Evolutionary conservation across 2,113 vertebrate species (phyloP), one percentile per base, ranked within the genome.

Genomic region (Lamprotornis superbus): DNA sequence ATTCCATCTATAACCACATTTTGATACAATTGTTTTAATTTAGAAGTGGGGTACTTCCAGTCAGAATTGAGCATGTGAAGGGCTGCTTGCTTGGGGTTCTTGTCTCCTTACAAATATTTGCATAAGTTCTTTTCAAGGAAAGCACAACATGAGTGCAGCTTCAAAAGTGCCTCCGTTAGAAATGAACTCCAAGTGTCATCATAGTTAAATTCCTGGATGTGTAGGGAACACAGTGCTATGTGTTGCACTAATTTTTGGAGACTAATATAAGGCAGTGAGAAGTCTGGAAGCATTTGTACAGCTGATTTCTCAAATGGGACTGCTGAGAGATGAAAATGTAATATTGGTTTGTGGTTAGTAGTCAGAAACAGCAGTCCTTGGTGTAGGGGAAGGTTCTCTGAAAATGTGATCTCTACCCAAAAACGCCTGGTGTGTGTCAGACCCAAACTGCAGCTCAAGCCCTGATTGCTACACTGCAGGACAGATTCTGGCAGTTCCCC

Each of bases 371-470:
- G 70, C 68, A 82, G 52, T 30, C 8, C 64, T 65, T 49, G 40
- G 21, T 76, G 23, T 21, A 30, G 42, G 33, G 59, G n/a, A 61
- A 59, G 33, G 21, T 17, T 74, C 60, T 89, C 27, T 63, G 22
- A 30, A 61, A 49, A 18, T 0, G 5, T 28, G 46, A 4, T 23
- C 30, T 53, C 12, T 67, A 1, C 25, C 24, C 33, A 30, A 37
- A 75, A 44, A 3, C 4, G 2, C 25, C 23, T 7, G 31, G 21
- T 49, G 5, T 9, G 9, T 49, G 65, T 60, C 75, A 61, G 49
- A 69, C 20, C 15, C 39, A 17, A 56, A 7, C 0, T 1, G 24
- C 3, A 2, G 65, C 37, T 56, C 8, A 0, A 37, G 52, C 25
- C 35, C 57, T 3, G 13, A 1, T 3, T 28, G 17, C 70, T 83